Conservation (phyloP, 1,140 invertebrate species). For the Dryas iulia region DNA sequence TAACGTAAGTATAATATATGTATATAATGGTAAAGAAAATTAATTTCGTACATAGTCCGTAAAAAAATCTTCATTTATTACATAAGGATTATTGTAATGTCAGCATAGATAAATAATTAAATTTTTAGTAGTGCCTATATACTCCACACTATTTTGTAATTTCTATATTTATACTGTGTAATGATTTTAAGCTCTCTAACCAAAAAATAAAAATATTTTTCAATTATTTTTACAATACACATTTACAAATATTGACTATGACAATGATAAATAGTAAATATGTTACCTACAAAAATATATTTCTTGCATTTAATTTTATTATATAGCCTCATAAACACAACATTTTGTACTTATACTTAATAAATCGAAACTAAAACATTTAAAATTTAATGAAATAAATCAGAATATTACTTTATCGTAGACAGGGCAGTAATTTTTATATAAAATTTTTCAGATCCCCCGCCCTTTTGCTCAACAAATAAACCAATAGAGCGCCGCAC, state of each 20-base stretch:
- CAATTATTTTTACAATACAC: neutral
- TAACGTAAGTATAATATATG: too few species aligned
- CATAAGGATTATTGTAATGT: neutral
- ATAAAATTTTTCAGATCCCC: conserved; percentile 48
- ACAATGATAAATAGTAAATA: neutral
- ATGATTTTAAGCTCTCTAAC: neutral
- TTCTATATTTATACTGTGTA: neutral
- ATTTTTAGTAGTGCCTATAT: too few species aligned
- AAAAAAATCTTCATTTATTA: too few species aligned
- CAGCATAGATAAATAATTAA: neutral
- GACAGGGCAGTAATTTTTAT: neutral
- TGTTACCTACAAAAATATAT: neutral
- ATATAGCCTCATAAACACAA: neutral
- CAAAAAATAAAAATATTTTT: neutral
- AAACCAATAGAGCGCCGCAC: conserved; percentile 61
- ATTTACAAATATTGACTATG: neutral
- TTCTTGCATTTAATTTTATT: neutral
- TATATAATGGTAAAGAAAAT: too few species aligned
- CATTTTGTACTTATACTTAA: neutral
- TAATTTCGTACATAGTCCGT: too few species aligned
- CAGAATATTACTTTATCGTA: neutral
- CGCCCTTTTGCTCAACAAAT: conserved; percentile 55
- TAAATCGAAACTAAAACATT: neutral
- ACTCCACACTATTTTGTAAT: neutral
- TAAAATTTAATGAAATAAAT: neutral